Evolutionary conservation across 2,797 vertebrate species (phyloP), one percentile per base, ranked within the genome.

Genomic region (Acrossocheilus fasciatus): DNA sequence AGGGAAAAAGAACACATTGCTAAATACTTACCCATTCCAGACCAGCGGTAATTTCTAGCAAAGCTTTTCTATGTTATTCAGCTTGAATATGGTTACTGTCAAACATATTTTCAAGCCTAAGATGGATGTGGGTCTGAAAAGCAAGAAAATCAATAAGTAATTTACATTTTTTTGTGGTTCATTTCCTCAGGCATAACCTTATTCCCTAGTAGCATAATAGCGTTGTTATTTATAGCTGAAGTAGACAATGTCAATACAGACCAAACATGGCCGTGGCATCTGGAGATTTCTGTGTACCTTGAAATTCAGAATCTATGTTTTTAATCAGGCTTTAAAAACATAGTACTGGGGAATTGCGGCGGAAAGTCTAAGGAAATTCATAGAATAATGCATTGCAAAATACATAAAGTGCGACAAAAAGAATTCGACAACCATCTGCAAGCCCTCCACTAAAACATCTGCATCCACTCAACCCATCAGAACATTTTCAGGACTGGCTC

Each of bases 141-240:
- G 73, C 83, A 77, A 79, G 26, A 62, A 41, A 88, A 90, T 90
- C 89, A 47, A 89, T 90, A 89, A 87, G 81, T 86, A 79, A 90
- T 90, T 90, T 88, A 85, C 75, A 87, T 88, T 87, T 89, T 82
- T 87, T 79, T 90, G 81, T 86, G 88, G 76, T 84, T 90, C 81
- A 88, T 88, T 90, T 88, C 87, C 84, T 80, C 30, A 8, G 75
- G 72, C 45, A 57, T 83, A 86, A 81, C 77, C 72, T 73, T 73
- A 59, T 78, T 84, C 26, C 70, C 81, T 57, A 39, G 68, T 76
- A 77, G 26, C 73, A 72, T 85, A 79, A 82, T 47, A 76, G 81
- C 45, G 34, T 76, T 68, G 82, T 80, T 89, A 85, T 90, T 88
- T 41, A 86, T 87, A 82, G 59, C 39, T 64, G 75, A 68, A 64